Percentiles rank a stretch among this genome's conserved stretches.
phyloP scores from a whole-genome alignment of 2,888 invertebrate genomes.

The Epinotia ramella region DNA sequence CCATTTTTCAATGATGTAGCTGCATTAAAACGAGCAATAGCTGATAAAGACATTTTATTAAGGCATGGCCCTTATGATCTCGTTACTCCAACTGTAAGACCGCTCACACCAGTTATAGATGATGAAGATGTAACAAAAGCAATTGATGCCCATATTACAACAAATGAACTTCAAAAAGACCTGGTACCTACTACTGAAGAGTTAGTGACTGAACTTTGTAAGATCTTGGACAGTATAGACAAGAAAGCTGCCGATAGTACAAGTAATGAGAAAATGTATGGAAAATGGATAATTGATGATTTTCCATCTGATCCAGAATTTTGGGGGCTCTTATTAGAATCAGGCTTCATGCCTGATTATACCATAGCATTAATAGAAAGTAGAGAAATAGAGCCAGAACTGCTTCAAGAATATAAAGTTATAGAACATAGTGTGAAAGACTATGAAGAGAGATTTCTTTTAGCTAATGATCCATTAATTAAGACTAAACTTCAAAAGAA shows the following conservation, averaged over 20 bases:
- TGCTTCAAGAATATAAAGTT: constrained; percentile 67
- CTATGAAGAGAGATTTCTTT: constrained; percentile 61
- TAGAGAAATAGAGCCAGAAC: constrained; percentile 69
- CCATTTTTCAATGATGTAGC: constrained; percentile 66
- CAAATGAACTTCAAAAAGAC: constrained; percentile 74
- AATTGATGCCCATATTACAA: constrained; percentile 66
- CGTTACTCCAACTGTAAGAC: constrained; percentile 56
- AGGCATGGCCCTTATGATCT: constrained; percentile 73
- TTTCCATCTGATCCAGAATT: constrained; percentile 80
- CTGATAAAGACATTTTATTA: constrained; percentile 55
- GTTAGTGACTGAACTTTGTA: constrained; percentile 70
- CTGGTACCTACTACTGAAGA: constrained; percentile 74
- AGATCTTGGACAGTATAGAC: constrained; percentile 70
- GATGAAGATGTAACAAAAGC: constrained; percentile 76
- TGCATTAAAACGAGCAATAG: constrained; percentile 55
- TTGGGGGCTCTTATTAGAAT: constrained; percentile 74
- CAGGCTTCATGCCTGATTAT: constrained; percentile 82
- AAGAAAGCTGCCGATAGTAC: constrained; percentile 59
- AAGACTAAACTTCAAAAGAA: constrained; percentile 60
- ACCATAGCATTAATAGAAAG: constrained; percentile 83
- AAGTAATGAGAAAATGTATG: constrained; percentile 62
- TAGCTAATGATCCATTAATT: constrained; percentile 68
- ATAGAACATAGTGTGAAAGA: constrained; percentile 64
- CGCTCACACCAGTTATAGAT: constrained; percentile 73
- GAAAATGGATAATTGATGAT: constrained; percentile 87